A percentile compares a stretch with the other conserved stretches of the same genome.
These are phyloP conservation scores for Danaus melanippus DNA, from an alignment of 1,140 invertebrate genomes.

Conservation along the genomic window DNA sequence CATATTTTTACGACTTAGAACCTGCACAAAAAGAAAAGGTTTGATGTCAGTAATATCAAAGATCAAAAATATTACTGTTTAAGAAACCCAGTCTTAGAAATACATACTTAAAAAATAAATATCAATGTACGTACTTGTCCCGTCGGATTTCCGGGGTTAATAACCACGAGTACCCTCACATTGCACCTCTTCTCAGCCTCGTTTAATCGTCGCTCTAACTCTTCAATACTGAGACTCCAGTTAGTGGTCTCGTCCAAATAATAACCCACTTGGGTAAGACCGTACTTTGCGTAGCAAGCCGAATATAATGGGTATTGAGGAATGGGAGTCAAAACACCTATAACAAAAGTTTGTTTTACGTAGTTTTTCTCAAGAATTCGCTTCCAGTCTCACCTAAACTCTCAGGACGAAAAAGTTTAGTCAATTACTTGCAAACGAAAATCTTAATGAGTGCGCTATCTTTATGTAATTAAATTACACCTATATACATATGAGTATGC, in stretches of 20 bases:
- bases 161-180: conserved; percentile 92
- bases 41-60: background rate
- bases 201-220: conserved; percentile 85
- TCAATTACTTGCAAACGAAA: background rate
- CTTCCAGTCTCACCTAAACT: too few relatives aligned
- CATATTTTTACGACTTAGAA: conserved; percentile 94
- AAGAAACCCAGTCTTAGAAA: background rate
- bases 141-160: conserved; percentile 99
- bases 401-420: too few relatives aligned
- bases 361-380: too few relatives aligned
- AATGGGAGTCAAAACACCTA: conserved; percentile 95
- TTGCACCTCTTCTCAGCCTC: conserved; percentile 80
- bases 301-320: conserved; percentile 99
- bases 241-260: conserved; percentile 92
- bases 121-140: conserved; percentile 73
- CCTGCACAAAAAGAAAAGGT: conserved; percentile 73
- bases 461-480: too few relatives aligned
- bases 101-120: background rate
- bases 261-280: conserved; percentile 90
- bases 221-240: conserved; percentile 88
- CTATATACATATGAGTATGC: background rate
- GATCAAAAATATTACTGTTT: too few relatives aligned
- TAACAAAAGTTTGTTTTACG: background rate
- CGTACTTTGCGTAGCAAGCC: conserved; percentile 93
- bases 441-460: too few relatives aligned